phyloP scores from a whole-genome alignment of 1,140 invertebrate genomes.

The Lanistes nyassanus region DNA sequence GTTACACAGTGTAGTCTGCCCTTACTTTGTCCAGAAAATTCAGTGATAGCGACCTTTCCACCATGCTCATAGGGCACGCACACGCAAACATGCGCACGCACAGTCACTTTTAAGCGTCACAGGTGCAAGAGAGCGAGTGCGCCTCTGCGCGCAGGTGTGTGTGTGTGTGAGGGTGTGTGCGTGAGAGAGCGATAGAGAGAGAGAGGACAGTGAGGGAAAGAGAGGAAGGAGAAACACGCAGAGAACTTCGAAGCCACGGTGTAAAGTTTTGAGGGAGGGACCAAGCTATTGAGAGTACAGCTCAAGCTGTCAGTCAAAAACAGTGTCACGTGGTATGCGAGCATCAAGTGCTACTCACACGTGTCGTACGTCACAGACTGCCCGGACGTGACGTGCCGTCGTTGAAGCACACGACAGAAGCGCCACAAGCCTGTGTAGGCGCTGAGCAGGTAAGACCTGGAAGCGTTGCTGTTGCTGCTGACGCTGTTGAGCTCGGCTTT shows the following conservation, averaged over 20 bases:
- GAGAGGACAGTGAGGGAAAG: neutral
- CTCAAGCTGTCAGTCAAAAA: neutral
- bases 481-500: neutral
- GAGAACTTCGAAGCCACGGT: no score
- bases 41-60: no score
- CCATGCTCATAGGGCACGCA: no score
- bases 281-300: neutral
- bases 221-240: neutral
- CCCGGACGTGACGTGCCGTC: no score
- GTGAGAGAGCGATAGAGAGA: neutral
- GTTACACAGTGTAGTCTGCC: no score
- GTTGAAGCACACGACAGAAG: slow-evolving; percentile 28
- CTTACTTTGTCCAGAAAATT: no score
- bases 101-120: neutral
- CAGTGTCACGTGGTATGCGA: neutral
- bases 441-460: slow-evolving; percentile 20
- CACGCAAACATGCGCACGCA: neutral
- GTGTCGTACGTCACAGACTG: no score
- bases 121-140: neutral
- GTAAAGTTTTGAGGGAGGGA: neutral
- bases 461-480: slow-evolving; percentile 12
- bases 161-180: slow-evolving; percentile 9
- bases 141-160: neutral
- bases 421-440: slow-evolving; percentile 39
- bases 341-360: slow-evolving; percentile 11